Base-by-base conservation (phyloP, 2,888 invertebrate genomes). In the Amitus sp. region DNA sequence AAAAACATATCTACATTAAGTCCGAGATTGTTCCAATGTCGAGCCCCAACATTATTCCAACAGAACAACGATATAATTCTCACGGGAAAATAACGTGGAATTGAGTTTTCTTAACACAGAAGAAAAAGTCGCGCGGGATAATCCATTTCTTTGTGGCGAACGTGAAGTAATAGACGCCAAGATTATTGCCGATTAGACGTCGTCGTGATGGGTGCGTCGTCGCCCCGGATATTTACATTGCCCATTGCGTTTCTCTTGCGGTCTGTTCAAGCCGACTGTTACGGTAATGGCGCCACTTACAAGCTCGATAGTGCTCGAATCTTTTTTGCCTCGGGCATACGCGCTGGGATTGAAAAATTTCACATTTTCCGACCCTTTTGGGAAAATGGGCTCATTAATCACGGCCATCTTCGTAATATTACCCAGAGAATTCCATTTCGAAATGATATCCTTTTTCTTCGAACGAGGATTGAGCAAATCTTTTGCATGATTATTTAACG, bases 221-320 rank as follows among this genome's bases (percentile, higher is more conserved):
- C 64, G 50, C 56, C 53, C 39, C 56, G 47, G 47, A 45, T 59
- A 50, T 64, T 64, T 57, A 64, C 61, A 54, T 51, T 61, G 45
- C 48, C 40, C 61, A 49, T 57, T 51, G 60, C 57, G 51, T 50
- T 60, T 57, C 60, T 64, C 57, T 47, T 56, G 61, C 52, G 61
- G 56, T 50, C 43, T 40, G 47, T 49, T 42, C 48, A 45, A 48
- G 58, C 23, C 50, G 46, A 12, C 51, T 39, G 48, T 55, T 55
- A 61, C 61, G 61, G 56, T 61, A 55, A 61, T 50, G 61, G 55
- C 55, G 52, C 42, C 55, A 56, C 61, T 61, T 61, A 51, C 55
- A 50, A 19, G 61, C 61, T 55, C 51, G 51, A 60, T 60, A 50
- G 50, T 55, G 37, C 49, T 56, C 52, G 61, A 48, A 54, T 61